These are phyloP conservation scores for Calosoma granatense DNA, from an alignment of 1,140 invertebrate species.

Conservation along the genomic window DNA sequence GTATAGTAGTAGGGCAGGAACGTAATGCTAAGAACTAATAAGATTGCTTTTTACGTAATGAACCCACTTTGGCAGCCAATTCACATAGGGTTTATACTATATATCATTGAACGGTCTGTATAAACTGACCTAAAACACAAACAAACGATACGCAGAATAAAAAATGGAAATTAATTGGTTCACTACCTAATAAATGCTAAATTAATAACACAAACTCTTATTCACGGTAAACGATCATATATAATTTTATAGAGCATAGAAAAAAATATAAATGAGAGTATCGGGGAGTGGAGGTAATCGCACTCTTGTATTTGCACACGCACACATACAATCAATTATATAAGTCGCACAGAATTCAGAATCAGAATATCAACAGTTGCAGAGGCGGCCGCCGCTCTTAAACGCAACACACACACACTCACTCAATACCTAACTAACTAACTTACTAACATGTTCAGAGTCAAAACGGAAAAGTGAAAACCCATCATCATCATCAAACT, in stretches of 20 bases:
- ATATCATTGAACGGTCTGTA: no score
- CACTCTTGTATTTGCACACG: neutral
- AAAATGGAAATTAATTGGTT: constrained; percentile 2
- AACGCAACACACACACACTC: neutral
- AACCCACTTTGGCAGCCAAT: constrained; percentile 5
- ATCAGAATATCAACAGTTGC: constrained; percentile 5
- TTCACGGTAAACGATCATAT: neutral
- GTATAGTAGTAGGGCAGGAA: no score
- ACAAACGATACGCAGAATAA: neutral
- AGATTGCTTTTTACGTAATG: neutral
- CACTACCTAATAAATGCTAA: constrained; percentile 5
- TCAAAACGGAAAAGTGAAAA: neutral
- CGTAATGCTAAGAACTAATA: neutral
- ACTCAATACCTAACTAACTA: neutral
- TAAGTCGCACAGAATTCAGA: constrained; percentile 1
- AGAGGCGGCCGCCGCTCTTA: neutral
- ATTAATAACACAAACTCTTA: neutral
- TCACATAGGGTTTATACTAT: no score
- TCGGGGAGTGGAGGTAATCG: neutral
- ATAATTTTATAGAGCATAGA: neutral
- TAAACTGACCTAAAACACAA: constrained; percentile 4
- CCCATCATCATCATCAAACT: neutral
- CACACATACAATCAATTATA: neutral
- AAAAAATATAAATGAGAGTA: neutral
- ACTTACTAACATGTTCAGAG: no score